Percentiles rank a stretch among this genome's conserved stretches.
Conservation (phyloP, 2,113 vertebrate genomes). For the Mus pahari region DNA sequence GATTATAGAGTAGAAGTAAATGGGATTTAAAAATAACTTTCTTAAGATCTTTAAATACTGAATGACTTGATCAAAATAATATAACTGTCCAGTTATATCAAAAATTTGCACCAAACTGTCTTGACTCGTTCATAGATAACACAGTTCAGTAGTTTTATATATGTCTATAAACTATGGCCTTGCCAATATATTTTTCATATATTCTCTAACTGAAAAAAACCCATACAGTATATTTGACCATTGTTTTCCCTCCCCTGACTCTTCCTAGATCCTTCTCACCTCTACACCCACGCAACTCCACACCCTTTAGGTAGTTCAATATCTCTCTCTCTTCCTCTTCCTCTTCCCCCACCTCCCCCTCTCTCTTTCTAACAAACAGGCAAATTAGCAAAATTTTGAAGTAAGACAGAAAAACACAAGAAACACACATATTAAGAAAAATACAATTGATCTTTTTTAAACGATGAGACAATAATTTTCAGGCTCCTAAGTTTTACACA, state of each 20-base stretch:
- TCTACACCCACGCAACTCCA: neutral
- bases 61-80: constrained; percentile 24
- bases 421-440: constrained; percentile 37
- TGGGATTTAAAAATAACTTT: constrained; percentile 34
- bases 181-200: neutral
- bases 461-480: neutral
- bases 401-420: neutral
- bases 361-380: neutral
- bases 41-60: constrained; percentile 18
- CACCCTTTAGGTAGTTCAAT: too few relatives aligned
- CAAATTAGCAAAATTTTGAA: constrained; percentile 40
- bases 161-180: constrained; percentile 34
- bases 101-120: constrained; percentile 2
- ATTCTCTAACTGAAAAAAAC: neutral
- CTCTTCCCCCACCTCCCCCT: neutral
- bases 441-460: neutral
- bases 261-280: neutral
- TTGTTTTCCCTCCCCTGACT: neutral
- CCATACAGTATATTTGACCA: neutral
- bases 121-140: constrained; percentile 40
- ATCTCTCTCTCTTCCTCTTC: neutral
- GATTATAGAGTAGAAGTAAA: neutral
- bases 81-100: constrained; percentile 50
- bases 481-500: constrained; percentile 48
- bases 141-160: neutral